phyloP scores from a whole-genome alignment of 2,113 vertebrate genomes.

The Paracyprichromis sp. region DNA sequence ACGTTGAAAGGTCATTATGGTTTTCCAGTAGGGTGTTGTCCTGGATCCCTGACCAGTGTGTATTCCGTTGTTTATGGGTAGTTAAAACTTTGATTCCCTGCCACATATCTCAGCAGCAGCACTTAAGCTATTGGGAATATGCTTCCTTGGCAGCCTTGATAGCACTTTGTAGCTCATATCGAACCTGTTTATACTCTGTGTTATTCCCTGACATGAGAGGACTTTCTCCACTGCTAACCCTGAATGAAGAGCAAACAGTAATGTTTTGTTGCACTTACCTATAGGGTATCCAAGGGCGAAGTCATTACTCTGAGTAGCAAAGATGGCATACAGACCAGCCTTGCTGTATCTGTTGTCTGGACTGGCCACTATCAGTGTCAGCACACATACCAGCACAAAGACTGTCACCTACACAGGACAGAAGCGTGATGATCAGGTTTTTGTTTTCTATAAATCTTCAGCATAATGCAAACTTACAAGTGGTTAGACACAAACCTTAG shows the following conservation, averaged over 20 bases:
- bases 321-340: slow-evolving; percentile 94
- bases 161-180: not conserved
- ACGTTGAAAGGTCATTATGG: not conserved
- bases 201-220: not conserved
- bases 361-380: slow-evolving; percentile 85
- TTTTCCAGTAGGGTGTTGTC: not conserved
- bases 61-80: not conserved
- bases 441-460: not conserved
- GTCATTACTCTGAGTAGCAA: slow-evolving; percentile 97
- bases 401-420: slow-evolving; percentile 76
- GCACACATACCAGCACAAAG: slow-evolving; percentile 82
- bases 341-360: slow-evolving; percentile 87
- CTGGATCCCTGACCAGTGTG: not conserved
- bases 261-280: slow-evolving; percentile 72
- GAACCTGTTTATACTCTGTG: not conserved
- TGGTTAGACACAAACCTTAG: slow-evolving; percentile 61
- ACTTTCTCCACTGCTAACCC: not conserved
- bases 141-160: not conserved
- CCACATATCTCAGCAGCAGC: not conserved
- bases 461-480: not conserved
- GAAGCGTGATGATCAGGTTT: not conserved
- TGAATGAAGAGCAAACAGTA: not conserved
- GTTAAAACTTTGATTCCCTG: not conserved
- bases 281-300: slow-evolving; percentile 96
- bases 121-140: not conserved